These are phyloP conservation scores for Taenioides sp. DNA, from an alignment of 2,797 vertebrate genomes.

Conservation along the genomic window DNA sequence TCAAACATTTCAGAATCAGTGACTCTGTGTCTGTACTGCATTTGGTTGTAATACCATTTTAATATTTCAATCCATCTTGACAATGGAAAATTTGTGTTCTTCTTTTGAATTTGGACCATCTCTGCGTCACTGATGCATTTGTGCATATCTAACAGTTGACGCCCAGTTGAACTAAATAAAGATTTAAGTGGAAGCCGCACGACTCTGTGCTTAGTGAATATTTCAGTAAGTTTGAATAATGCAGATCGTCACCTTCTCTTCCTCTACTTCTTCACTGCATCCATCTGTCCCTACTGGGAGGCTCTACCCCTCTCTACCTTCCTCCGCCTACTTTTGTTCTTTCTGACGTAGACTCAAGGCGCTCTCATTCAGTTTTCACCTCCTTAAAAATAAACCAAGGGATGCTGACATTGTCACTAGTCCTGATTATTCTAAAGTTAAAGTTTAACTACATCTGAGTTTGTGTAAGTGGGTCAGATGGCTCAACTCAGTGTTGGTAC, in stretches of 20 bases:
- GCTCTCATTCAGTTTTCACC: constrained; percentile 14
- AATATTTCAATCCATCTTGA: constrained; percentile 24
- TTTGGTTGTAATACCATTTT: not conserved
- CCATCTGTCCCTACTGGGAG: constrained; percentile 35
- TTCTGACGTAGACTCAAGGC: constrained; percentile 23
- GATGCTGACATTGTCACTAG: constrained; percentile 29
- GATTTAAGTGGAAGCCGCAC: constrained; percentile 65
- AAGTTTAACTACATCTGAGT: constrained; percentile 13
- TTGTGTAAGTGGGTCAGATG: constrained; percentile 11
- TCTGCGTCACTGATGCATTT: constrained; percentile 64
- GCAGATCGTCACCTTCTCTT: constrained; percentile 70
- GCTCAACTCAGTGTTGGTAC: constrained; percentile 65
- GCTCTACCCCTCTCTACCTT: constrained; percentile 29
- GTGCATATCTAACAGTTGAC: constrained; percentile 68
- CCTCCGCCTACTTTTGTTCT: constrained; percentile 35
- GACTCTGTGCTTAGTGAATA: constrained; percentile 72
- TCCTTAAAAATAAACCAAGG: constrained; percentile 12
- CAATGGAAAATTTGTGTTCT: constrained; percentile 51
- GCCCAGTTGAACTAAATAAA: constrained; percentile 72
- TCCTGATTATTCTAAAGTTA: constrained; percentile 21
- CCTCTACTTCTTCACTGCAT: constrained; percentile 36
- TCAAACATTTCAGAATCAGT: not conserved
- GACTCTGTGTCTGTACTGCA: not conserved
- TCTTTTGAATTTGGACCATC: constrained; percentile 32
- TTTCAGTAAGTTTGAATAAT: constrained; percentile 80